A percentile compares a stretch with the other conserved stretches of the same genome.
phyloP scores from a whole-genome alignment of 2,797 vertebrate species.

The Carcharodon carcharias region DNA sequence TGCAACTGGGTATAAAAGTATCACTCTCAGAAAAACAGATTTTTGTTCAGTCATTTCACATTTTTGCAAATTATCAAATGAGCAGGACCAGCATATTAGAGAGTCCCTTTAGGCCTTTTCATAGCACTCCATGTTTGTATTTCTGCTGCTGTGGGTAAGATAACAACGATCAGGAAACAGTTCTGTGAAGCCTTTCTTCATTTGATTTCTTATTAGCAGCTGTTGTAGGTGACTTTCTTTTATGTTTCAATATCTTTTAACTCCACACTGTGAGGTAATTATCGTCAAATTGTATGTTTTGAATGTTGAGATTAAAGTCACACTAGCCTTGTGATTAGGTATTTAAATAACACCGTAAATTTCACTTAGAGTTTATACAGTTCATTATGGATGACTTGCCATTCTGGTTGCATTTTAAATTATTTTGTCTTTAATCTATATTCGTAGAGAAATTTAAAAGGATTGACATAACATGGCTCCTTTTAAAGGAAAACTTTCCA shows the following conservation, averaged over 20 bases:
- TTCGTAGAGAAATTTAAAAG: neutral
- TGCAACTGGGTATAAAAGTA: neutral
- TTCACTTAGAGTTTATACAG: neutral
- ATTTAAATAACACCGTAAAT: neutral
- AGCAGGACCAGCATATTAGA: too few relatives aligned
- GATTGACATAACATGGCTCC: neutral
- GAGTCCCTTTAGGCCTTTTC: neutral
- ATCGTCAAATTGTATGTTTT: neutral
- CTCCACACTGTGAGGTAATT: neutral
- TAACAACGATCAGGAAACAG: neutral
- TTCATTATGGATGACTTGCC: neutral
- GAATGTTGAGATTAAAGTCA: neutral
- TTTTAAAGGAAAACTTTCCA: neutral
- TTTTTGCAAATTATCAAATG: neutral
- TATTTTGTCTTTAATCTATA: neutral
- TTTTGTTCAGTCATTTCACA: neutral
- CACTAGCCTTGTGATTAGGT: neutral
- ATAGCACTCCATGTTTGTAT: neutral
- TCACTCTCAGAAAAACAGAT: neutral
- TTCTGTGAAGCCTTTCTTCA: neutral
- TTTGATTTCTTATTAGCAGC: neutral
- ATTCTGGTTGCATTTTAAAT: neutral
- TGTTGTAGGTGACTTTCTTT: neutral
- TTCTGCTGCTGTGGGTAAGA: neutral
- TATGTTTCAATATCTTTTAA: neutral